Base-by-base conservation (phyloP, 2,888 invertebrate genomes). In the Eupelmus urozonus region DNA sequence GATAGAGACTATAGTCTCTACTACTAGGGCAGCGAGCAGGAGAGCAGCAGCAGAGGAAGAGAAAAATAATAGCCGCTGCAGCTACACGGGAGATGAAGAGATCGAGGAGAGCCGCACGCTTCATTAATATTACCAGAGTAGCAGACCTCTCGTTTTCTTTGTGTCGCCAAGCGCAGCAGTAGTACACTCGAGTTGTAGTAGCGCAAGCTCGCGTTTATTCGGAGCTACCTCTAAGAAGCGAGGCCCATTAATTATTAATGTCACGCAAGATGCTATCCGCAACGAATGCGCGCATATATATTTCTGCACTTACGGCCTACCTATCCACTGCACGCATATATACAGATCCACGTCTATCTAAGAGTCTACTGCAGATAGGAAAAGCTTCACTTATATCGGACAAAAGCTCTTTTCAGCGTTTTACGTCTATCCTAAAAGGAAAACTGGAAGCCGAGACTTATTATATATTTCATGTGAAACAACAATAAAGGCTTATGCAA, bases 241-340 rank as follows among this genome's bases (percentile, higher is more conserved):
- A 34, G 51, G 62, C 20, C 53, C 63, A 78, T 78, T 78, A 78
- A 78, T 78, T 78, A 78, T 78, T 78, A 78, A 78, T 69, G 69
- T 69, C 73, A 65, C 73, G 73, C 73, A 23, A 73, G 63, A 66
- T 53, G 18, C 40, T 29, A 57, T 63, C 51, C 67, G 18, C 53
- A 42, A 76, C 20, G 16, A 13, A 13, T 66, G 27, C 20, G 18
- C 20, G 9, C 25, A 29, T 53, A 29, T 53, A 23, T 40, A 16
- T 4, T 29, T 29, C 4, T 13, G 53, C n/a, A 49, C 49, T 23
- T 25, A 57, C 57, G 18, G n/a, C 23, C 13, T 16, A 25, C 7
- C 25, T 40, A 55, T 13, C 53, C 5, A 34, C 34, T 11, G 55
- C 23, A 4, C 20, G n/a, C n/a, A n/a, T n/a, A n/a, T n/a, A n/a